Percentiles rank a stretch among this genome's conserved stretches.
These are phyloP conservation scores for Electrophaes corylata DNA, from an alignment of 2,888 invertebrate genomes.

Conservation along the genomic window DNA sequence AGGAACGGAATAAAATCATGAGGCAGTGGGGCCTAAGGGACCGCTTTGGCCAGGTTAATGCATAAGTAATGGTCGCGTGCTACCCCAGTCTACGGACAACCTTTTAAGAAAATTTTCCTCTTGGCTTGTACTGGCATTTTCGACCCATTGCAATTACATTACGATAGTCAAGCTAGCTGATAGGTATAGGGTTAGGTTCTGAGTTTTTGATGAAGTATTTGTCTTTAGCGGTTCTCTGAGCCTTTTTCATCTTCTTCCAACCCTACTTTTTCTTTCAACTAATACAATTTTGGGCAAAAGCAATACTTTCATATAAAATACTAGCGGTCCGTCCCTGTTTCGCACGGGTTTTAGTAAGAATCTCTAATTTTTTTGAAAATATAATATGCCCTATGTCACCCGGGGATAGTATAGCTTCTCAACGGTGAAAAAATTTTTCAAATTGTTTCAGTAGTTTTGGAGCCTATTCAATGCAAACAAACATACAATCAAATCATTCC, in stretches of 20 bases:
- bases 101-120: slow-evolving; percentile 67
- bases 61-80: slow-evolving; percentile 85
- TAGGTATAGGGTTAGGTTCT: slow-evolving; percentile 7
- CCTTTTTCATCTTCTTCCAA: not conserved
- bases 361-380: too few species aligned
- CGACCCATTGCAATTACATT: slow-evolving; percentile 39
- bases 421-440: too few species aligned
- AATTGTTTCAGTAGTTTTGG: too few species aligned
- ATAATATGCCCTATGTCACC: too few species aligned
- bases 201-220: slow-evolving; percentile 4
- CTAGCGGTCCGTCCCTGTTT: too few species aligned
- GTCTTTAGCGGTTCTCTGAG: not conserved
- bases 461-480: too few species aligned
- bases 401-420: too few species aligned
- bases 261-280: not conserved
- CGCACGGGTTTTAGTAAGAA: too few species aligned
- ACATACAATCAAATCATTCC: too few species aligned
- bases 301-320: too few species aligned
- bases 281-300: too few species aligned
- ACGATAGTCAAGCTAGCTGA: slow-evolving; percentile 19
- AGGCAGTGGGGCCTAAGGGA: slow-evolving; percentile 68
- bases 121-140: slow-evolving; percentile 32
- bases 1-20: slow-evolving; percentile 68
- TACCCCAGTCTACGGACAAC: slow-evolving; percentile 54
- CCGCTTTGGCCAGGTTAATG: slow-evolving; percentile 83